Conservation (phyloP, 2,888 invertebrate genomes). For the Gymnoscelis rufifasciata region DNA sequence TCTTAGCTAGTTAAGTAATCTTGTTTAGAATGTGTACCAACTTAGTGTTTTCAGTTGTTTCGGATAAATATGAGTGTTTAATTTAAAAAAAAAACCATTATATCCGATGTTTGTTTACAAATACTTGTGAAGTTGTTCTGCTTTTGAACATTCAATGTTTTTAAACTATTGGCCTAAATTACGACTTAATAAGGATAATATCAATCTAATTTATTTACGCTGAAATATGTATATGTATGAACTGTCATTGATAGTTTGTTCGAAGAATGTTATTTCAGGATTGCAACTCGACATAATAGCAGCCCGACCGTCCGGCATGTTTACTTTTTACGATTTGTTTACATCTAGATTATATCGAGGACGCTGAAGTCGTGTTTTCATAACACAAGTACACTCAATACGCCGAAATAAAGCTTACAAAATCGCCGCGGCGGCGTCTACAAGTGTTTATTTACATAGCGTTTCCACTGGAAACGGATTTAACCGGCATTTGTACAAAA, state of each 20-base stretch:
- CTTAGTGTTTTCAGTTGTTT: no score
- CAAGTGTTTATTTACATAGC: constrained; percentile 70
- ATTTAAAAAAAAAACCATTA: no score
- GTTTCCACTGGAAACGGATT: constrained; percentile 18
- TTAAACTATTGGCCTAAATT: no score
- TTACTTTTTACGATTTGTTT: constrained; percentile 27
- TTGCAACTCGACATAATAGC: constrained; percentile 11
- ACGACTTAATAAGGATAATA: no score
- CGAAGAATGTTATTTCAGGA: background rate
- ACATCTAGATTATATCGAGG: constrained; percentile 27
- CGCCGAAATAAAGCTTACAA: constrained; percentile 22
- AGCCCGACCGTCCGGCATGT: constrained; percentile 15
- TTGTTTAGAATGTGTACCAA: no score
- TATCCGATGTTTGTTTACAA: no score
- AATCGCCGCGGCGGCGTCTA: constrained; percentile 40
- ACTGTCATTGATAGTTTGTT: background rate
- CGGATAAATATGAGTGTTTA: no score
- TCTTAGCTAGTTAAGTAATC: no score
- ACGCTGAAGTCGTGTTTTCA: constrained; percentile 22
- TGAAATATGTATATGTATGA: no score
- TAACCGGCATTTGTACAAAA: constrained; percentile 30
- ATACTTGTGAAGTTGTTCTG: no score
- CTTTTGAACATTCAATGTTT: no score
- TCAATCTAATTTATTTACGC: no score
- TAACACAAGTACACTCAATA: constrained; percentile 14